These are phyloP conservation scores for Luidia sarsii DNA, from an alignment of 53 echinoderm and acorn worm genomes.

Conservation along the genomic window DNA sequence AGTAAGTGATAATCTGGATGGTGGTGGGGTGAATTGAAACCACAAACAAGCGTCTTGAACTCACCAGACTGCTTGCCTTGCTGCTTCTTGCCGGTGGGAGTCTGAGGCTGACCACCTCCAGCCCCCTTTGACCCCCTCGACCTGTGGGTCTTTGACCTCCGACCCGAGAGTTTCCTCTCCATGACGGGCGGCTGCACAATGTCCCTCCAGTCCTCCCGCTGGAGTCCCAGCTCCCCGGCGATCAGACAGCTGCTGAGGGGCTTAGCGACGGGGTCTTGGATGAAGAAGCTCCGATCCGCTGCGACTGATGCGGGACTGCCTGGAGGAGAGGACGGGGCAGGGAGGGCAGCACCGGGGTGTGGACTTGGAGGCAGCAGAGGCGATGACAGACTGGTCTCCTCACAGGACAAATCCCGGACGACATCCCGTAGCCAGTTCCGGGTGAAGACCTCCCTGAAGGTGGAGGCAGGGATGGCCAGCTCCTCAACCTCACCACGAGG, in stretches of 20 bases:
- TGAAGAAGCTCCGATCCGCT: conserved; percentile 18
- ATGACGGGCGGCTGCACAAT: conserved; percentile 57
- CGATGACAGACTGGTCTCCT: too few relatives aligned
- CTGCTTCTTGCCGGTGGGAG: conserved; percentile 1
- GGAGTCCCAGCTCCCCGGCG: conserved; percentile 51
- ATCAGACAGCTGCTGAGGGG: conserved; percentile 36
- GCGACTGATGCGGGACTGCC: too few relatives aligned
- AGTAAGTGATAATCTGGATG: too few relatives aligned
- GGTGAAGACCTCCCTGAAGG: conserved; percentile 55
- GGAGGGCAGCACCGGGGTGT: neutral
- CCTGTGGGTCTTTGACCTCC: conserved; percentile 59
- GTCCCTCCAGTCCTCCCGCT: conserved; percentile 58
- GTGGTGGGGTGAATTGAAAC: too few relatives aligned
- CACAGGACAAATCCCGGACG: neutral
- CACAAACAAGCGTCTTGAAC: too few relatives aligned
- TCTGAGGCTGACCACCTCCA: neutral
- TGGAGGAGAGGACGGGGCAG: too few relatives aligned
- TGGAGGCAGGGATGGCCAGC: conserved; percentile 32
- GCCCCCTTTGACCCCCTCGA: conserved; percentile 4
- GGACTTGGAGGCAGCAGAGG: too few relatives aligned
- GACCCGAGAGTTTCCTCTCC: conserved; percentile 48
- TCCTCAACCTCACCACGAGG: conserved; percentile 35
- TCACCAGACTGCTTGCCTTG: neutral
- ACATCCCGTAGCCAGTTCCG: conserved; percentile 57
- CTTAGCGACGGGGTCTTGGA: neutral